These are phyloP conservation scores for Ceyx erithaca DNA, from an alignment of 2,797 vertebrate genomes.

Conservation along the genomic window DNA sequence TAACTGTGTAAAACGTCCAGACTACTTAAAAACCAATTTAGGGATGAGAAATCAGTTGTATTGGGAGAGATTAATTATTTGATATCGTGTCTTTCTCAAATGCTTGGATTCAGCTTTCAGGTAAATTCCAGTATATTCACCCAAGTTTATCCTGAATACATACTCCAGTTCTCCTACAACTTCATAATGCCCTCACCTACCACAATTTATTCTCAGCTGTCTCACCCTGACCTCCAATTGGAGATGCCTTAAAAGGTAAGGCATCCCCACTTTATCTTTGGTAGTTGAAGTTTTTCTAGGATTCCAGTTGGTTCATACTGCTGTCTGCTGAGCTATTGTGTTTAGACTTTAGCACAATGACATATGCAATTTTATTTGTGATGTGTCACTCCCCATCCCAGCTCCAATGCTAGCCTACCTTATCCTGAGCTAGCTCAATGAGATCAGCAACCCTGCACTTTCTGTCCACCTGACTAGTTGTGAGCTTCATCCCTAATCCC, in stretches of 20 bases:
- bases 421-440: background rate
- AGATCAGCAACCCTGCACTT: background rate
- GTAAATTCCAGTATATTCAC: background rate
- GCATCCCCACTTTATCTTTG: background rate
- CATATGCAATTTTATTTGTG: background rate
- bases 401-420: background rate
- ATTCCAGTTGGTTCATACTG: background rate
- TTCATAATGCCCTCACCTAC: background rate
- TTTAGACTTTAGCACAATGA: background rate
- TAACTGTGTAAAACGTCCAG: background rate
- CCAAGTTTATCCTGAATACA: background rate
- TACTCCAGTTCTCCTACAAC: background rate
- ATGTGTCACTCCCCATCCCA: accelerated
- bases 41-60: background rate
- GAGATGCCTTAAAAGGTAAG: background rate
- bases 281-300: background rate
- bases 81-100: background rate
- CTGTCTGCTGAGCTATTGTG: background rate
- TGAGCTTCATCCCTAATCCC: background rate
- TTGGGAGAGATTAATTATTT: background rate
- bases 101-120: background rate
- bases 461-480: background rate
- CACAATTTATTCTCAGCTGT: background rate
- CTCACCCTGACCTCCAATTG: background rate
- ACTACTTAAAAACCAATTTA: background rate